Percentiles rank a stretch among this genome's conserved stretches.
Conservation (phyloP, 2,113 vertebrate genomes). For the Dunckerocampus dactyliophorus region DNA sequence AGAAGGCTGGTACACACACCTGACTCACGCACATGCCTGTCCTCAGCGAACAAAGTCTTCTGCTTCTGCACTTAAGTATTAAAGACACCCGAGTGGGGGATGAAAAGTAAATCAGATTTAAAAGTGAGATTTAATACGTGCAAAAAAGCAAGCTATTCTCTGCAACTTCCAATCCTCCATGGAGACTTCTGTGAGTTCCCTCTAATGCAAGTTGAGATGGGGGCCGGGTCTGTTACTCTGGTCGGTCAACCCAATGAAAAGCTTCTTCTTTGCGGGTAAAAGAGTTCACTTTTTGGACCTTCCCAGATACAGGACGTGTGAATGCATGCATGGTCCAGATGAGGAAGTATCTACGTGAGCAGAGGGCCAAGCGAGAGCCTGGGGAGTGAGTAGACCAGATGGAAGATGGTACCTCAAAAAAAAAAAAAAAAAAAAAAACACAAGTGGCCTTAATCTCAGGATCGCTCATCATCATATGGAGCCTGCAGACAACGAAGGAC, state of each 20-base stretch:
- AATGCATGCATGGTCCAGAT: constrained; percentile 1
- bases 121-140: not conserved
- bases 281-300: constrained; percentile 55
- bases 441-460: constrained; percentile 7
- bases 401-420: not conserved
- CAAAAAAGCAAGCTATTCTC: constrained; percentile 25
- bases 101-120: not conserved
- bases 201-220: constrained; percentile 52
- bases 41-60: constrained; percentile 29
- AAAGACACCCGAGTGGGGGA: constrained; percentile 14
- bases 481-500: constrained; percentile 53
- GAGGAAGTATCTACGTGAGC: constrained; percentile 50
- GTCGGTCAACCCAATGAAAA: constrained; percentile 56
- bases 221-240: constrained; percentile 32
- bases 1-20: constrained; percentile 33
- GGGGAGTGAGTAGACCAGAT: constrained; percentile 38
- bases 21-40: constrained; percentile 8
- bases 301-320: constrained; percentile 10
- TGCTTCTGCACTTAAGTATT: constrained; percentile 13
- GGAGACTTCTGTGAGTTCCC: constrained; percentile 57
- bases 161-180: constrained; percentile 29
- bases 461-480: constrained; percentile 9
- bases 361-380: constrained; percentile 42
- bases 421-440: not conserved
- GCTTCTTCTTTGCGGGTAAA: constrained; percentile 49